phyloP scores from a whole-genome alignment of 2,888 invertebrate species.

The Lasioglossum vierecki region DNA sequence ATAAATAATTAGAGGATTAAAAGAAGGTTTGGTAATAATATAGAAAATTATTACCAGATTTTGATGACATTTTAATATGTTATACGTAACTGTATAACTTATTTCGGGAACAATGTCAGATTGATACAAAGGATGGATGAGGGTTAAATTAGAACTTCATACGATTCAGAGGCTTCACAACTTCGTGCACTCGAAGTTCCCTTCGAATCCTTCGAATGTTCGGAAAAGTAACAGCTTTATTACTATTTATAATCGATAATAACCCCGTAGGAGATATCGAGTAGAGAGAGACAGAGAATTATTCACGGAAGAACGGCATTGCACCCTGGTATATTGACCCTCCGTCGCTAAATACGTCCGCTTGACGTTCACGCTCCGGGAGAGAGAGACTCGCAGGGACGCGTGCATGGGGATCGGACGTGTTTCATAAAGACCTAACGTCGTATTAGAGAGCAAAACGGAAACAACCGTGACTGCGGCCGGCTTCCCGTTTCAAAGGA shows the following conservation, averaged over 20 bases:
- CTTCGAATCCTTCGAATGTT: too few species aligned
- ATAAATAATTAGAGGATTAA: too few species aligned
- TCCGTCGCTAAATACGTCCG: slow-evolving; percentile 79
- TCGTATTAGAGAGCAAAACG: slow-evolving; percentile 52
- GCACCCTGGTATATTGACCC: slow-evolving; percentile 81
- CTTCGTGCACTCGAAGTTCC: too few species aligned
- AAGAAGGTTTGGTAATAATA: too few species aligned
- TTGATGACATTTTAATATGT: too few species aligned
- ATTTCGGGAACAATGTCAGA: too few species aligned
- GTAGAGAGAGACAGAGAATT: slow-evolving; percentile 36
- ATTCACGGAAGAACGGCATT: slow-evolving; percentile 74
- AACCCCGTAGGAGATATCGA: slow-evolving; percentile 26
- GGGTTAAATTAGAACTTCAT: too few species aligned
- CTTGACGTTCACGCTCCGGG: slow-evolving; percentile 71
- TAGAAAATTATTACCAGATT: too few species aligned
- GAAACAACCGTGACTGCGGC: slow-evolving; percentile 37
- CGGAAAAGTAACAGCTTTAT: slow-evolving; percentile 21
- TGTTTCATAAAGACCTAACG: slow-evolving; percentile 52
- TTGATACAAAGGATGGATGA: too few species aligned
- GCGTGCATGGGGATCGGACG: slow-evolving; percentile 33
- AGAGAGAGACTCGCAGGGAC: slow-evolving; percentile 49
- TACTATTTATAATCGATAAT: slow-evolving; percentile 15
- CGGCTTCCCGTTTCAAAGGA: slow-evolving; percentile 48
- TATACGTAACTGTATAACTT: too few species aligned
- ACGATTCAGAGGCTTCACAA: too few species aligned